phyloP scores from a whole-genome alignment of 1,140 invertebrate species.

The Lepidurus arcticus region DNA sequence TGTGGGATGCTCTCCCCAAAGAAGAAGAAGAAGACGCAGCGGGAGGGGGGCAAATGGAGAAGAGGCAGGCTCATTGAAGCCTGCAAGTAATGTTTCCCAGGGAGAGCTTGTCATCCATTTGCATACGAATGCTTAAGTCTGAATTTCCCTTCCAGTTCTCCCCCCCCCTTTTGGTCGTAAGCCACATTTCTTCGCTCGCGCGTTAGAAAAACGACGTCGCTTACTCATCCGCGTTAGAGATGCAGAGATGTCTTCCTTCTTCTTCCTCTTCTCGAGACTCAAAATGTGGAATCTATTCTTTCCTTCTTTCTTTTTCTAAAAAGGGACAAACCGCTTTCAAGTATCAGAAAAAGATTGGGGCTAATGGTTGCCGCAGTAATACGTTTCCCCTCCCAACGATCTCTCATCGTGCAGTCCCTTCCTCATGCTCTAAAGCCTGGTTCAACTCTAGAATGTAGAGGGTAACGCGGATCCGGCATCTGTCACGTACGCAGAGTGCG shows the following conservation, averaged over 20 bases:
- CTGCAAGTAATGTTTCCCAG: conserved; percentile 21
- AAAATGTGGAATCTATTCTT: neutral
- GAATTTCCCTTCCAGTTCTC: neutral
- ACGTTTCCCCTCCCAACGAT: neutral
- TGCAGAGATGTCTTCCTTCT: conserved; percentile 6
- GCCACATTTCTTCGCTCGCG: conserved; percentile 13
- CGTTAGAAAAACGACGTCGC: conserved; percentile 21
- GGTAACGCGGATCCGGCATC: neutral
- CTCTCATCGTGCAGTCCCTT: neutral
- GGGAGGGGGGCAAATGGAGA: neutral
- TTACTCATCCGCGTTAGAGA: conserved; percentile 9
- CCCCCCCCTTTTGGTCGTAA: neutral
- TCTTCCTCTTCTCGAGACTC: neutral
- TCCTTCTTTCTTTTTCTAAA: neutral
- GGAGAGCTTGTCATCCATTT: conserved; percentile 14
- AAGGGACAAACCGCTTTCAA: neutral
- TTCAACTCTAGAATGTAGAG: neutral
- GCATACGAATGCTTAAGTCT: conserved; percentile 15
- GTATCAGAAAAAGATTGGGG: neutral
- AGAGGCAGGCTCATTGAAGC: conserved; percentile 4
- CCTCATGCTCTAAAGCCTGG: neutral
- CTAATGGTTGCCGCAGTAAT: neutral
- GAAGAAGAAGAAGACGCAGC: neutral
- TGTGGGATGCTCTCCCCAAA: neutral
- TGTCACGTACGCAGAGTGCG: conserved; percentile 1